phyloP scores from a whole-genome alignment of 2,113 vertebrate genomes.

The Jacana jacana region DNA sequence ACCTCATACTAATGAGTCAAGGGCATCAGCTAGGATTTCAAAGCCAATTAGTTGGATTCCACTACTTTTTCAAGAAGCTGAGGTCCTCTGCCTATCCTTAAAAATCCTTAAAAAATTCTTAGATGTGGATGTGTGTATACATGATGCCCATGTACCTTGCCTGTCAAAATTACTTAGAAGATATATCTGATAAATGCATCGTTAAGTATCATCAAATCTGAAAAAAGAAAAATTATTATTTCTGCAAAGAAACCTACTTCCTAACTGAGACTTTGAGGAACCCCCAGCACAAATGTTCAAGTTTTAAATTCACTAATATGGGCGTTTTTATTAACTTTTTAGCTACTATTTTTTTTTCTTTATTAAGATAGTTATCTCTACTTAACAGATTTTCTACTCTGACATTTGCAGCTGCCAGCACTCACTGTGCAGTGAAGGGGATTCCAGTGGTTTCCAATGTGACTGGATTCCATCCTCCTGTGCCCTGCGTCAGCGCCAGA shows the following conservation, averaged over 20 bases:
- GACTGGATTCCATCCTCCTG: background rate
- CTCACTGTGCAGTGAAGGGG: background rate
- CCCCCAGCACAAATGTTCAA: background rate
- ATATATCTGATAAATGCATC: background rate
- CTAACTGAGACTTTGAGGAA: background rate
- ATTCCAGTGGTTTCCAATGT: background rate
- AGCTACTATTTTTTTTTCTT: background rate
- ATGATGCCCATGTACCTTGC: background rate
- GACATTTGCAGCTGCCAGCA: accelerated
- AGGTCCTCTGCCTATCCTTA: background rate
- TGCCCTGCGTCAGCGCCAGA: background rate
- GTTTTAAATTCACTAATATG: background rate
- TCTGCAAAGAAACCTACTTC: background rate
- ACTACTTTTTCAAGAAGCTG: background rate
- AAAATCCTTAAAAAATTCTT: background rate
- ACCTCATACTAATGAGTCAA: background rate
- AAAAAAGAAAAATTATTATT: background rate
- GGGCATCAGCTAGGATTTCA: background rate
- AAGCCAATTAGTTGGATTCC: background rate
- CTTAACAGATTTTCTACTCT: background rate
- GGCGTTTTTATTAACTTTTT: background rate
- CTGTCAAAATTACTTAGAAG: background rate
- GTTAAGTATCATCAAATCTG: background rate
- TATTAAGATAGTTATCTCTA: background rate
- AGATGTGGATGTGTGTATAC: background rate